A percentile compares a stretch with the other conserved stretches of the same genome.
Conservation (phyloP, 2,797 vertebrate genomes). For the Rhinichthys osculus region DNA sequence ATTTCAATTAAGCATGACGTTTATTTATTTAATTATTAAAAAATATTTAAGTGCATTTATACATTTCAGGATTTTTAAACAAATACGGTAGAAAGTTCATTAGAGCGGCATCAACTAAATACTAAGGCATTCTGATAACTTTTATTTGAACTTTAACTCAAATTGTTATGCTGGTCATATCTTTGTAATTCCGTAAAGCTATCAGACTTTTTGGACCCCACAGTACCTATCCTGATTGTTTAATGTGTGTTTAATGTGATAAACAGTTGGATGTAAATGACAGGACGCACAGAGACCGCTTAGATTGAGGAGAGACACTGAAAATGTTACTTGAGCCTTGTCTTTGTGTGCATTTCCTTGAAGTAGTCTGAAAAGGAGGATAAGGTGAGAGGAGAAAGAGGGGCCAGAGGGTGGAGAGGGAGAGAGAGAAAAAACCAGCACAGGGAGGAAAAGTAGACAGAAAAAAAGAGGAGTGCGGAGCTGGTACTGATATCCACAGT, state of each 20-base stretch:
- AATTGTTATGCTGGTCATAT: not conserved
- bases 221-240: not conserved
- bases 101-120: not conserved
- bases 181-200: not conserved
- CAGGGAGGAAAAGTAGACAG: conserved; percentile 19
- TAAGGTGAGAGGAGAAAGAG: conserved; percentile 38
- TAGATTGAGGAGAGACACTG: not conserved
- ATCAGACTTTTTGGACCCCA: not conserved
- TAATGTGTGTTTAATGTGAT: not conserved
- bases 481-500: conserved; percentile 67
- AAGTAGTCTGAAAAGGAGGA: conserved; percentile 9
- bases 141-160: not conserved
- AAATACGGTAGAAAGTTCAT: not conserved
- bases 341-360: conserved; percentile 19
- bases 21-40: too few relatives aligned
- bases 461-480: conserved; percentile 47
- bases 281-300: not conserved
- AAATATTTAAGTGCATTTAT: too few relatives aligned
- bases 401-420: not conserved
- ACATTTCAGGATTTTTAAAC: not conserved
- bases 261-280: not conserved
- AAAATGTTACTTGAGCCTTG: not conserved
- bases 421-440: conserved; percentile 2
- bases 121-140: not conserved
- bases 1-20: too few relatives aligned